Evolutionary conservation across 1,140 invertebrate species (phyloP).

Genomic region (Drosophila novamexicana): DNA sequence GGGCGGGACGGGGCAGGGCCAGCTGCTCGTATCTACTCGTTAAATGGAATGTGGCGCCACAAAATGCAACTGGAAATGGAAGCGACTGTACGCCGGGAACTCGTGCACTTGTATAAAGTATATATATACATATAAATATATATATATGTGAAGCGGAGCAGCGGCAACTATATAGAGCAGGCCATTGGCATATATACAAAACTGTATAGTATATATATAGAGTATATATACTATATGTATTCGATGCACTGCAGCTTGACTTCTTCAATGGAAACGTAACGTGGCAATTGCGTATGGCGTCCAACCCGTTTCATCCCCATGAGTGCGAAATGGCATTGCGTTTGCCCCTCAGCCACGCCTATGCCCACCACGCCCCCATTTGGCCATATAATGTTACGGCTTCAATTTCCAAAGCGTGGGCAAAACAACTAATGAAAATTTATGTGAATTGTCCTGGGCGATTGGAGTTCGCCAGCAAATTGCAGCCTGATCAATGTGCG

Average conservation of each 20-base stretch:
- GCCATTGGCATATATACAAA: conserved; percentile 62
- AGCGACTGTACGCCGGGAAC: conserved; percentile 64
- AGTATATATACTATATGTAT: conserved; percentile 37
- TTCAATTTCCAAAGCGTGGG: conserved; percentile 38
- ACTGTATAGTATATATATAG: conserved; percentile 3
- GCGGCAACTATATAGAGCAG: conserved; percentile 60
- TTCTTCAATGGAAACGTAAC: conserved; percentile 58
- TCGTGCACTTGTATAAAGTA: background rate
- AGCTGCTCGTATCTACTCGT: conserved; percentile 37
- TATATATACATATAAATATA: conserved; percentile 4
- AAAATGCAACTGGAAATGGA: conserved; percentile 68
- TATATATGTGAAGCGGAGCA: background rate
- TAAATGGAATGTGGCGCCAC: conserved; percentile 51
- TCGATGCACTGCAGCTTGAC: conserved; percentile 39
- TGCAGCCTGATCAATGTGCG: conserved; percentile 36
- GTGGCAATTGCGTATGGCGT: conserved; percentile 8
- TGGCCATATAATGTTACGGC: background rate
- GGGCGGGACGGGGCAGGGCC: conserved; percentile 1
- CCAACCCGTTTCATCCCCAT: conserved; percentile 21
- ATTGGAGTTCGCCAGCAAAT: conserved; percentile 34
- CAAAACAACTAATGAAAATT: conserved; percentile 50
- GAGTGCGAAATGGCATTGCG: conserved; percentile 25
- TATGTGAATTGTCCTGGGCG: conserved; percentile 32
- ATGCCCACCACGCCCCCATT: too few species aligned
- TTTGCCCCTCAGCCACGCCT: background rate